Evolutionary conservation across 2,113 vertebrate species (phyloP).

Genomic region (Neodon shergylaensis): DNA sequence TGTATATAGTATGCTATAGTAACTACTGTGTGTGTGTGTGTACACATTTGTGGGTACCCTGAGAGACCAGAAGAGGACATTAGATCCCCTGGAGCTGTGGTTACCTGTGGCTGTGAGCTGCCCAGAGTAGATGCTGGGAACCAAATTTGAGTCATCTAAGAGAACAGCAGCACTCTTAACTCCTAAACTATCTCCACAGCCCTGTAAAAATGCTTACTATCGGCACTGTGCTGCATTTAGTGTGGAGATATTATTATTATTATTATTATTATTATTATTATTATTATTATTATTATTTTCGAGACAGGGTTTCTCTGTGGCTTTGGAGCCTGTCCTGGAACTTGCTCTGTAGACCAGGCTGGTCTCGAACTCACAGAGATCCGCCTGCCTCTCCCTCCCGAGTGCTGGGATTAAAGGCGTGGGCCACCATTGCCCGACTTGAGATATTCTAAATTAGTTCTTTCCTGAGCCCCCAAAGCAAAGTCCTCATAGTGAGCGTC

Average conservation of each 20-base stretch:
- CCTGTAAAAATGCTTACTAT: background rate
- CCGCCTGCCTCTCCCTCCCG: too few species aligned
- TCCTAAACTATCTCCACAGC: background rate
- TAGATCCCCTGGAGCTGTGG: background rate
- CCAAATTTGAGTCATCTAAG: background rate
- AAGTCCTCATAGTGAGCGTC: background rate
- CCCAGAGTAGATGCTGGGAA: background rate
- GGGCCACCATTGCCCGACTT: too few species aligned
- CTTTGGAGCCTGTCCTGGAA: too few species aligned
- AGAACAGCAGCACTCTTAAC: background rate
- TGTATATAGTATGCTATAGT: too few species aligned
- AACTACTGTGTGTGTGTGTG: background rate
- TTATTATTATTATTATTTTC: too few species aligned
- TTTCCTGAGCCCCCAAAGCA: background rate
- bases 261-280: too few species aligned
- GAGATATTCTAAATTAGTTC: background rate
- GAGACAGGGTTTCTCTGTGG: too few species aligned
- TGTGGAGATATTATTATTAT: too few species aligned
- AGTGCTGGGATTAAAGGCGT: too few species aligned
- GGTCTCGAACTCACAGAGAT: too few species aligned
- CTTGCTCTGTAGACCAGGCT: too few species aligned
- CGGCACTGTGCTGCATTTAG: background rate
- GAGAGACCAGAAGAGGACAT: background rate
- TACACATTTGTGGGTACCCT: background rate
- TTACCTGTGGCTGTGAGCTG: background rate